Base-by-base conservation (phyloP, 2,113 vertebrate species). In the Esox niger region DNA sequence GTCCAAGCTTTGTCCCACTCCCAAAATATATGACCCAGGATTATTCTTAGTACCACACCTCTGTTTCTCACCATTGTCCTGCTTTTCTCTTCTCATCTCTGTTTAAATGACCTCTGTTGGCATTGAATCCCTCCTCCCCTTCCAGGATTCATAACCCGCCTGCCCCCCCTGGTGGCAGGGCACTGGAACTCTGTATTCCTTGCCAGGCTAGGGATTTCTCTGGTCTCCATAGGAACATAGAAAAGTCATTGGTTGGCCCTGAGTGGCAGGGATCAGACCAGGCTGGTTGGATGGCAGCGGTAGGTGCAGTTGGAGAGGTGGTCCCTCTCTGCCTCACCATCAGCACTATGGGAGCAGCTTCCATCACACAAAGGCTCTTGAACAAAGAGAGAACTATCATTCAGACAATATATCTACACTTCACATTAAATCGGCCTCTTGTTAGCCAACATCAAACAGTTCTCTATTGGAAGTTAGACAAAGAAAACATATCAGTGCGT, bases 111-210 rank as follows among this genome's bases (percentile, higher is more conserved):
- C 73, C 78, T 63, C 6, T 73, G 63, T 38, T 84, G 70, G 68
- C 62, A 74, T 81, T 62, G 74, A 77, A 56, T 78, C 77, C 46
- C 83, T 79, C 75, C 76, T 71, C 82, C 85, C 78, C 85, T 80
- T 83, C 78, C 86, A 82, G 77, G 68, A 79, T 78, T 82, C 75
- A 69, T 83, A 79, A 86, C 78, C 79, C 80, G 73, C 85, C 77
- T 73, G 84, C 82, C 80, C 89, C 87, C 86, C 88, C 90, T 88
- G 81, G 84, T 91, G 91, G 87, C 66, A 32, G 84, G 79, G 83
- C 76, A 79, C 82, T 85, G 86, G 86, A 90, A 86, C 84, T 74
- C 77, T 70, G 83, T 88, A 83, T 87, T 90, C 88, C 86, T 75
- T 83, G 89, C 88, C 88, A 85, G 82, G 86, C 72, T 82, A 84